Percentiles rank a stretch among this genome's conserved stretches.
Conservation (phyloP, 2,113 vertebrate species). For the Zapus hudsonius region DNA sequence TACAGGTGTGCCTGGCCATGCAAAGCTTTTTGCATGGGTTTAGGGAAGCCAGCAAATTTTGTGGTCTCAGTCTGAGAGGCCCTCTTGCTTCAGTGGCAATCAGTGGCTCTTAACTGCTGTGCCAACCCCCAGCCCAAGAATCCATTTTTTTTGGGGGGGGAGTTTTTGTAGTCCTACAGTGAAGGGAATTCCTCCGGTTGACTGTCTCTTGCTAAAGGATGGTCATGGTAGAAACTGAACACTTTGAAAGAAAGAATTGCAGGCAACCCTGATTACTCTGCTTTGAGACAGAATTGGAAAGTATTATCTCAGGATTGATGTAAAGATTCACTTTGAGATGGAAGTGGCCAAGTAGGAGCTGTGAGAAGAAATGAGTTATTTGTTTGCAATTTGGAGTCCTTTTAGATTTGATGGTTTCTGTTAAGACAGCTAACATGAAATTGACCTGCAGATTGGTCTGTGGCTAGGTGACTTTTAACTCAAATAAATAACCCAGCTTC, state of each 20-base stretch:
- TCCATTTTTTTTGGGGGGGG: not conserved
- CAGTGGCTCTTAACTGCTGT: too few relatives aligned
- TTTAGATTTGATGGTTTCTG: constrained; percentile 9
- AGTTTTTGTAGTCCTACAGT: not conserved
- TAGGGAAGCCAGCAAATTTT: too few relatives aligned
- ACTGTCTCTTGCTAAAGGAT: not conserved
- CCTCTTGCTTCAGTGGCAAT: too few relatives aligned
- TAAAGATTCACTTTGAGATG: not conserved
- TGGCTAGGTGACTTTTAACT: not conserved
- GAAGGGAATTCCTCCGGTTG: not conserved
- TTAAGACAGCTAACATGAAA: not conserved
- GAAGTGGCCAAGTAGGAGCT: not conserved
- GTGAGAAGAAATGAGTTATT: not conserved
- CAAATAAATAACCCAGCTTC: not conserved
- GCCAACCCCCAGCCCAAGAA: not conserved
- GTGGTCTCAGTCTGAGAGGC: too few relatives aligned
- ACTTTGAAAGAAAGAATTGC: not conserved
- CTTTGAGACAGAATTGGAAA: constrained; percentile 12
- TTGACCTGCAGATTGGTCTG: not conserved
- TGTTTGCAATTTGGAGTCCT: not conserved
- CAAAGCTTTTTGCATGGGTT: too few relatives aligned
- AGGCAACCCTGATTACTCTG: not conserved
- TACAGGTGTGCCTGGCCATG: too few relatives aligned
- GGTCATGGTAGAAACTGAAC: not conserved
- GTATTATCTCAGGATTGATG: not conserved